These are phyloP conservation scores for Sus cebifrons DNA, from an alignment of 2,797 vertebrate genomes.

Conservation along the genomic window DNA sequence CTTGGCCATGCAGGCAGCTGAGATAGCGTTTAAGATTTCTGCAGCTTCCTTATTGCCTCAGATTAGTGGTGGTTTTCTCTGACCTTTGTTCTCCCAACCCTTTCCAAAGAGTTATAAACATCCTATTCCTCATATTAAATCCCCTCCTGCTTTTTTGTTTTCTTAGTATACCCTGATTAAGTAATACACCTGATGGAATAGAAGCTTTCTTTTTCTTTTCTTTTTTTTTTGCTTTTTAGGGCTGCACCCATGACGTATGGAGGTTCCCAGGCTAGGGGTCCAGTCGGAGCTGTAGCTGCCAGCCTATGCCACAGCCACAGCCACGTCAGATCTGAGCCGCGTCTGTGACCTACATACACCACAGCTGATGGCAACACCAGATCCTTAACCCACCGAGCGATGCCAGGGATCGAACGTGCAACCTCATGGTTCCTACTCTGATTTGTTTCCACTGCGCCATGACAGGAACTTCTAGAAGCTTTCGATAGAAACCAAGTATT, in stretches of 20 bases:
- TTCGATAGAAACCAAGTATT: slow-evolving; percentile 26
- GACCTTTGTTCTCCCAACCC: not conserved
- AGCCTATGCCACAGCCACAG: too few relatives aligned
- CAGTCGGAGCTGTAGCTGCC: too few relatives aligned
- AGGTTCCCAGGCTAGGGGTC: too few relatives aligned
- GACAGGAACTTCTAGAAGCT: not conserved
- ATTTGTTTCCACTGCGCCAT: too few relatives aligned
- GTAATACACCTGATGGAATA: not conserved
- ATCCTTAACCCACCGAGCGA: too few relatives aligned
- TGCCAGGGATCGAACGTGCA: too few relatives aligned
- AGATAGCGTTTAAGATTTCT: not conserved
- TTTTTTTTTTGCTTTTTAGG: too few relatives aligned
- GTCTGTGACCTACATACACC: too few relatives aligned
- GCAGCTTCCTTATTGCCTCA: slow-evolving; percentile 29
- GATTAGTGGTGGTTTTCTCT: not conserved
- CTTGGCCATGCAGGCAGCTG: not conserved
- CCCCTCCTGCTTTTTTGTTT: slow-evolving; percentile 27
- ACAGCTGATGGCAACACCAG: too few relatives aligned
- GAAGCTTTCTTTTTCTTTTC: not conserved
- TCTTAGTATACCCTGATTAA: not conserved
- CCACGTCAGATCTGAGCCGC: too few relatives aligned
- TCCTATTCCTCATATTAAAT: not conserved
- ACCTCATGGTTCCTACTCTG: too few relatives aligned
- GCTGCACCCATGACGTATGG: too few relatives aligned
- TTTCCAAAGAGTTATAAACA: not conserved